phyloP scores from a whole-genome alignment of 2,888 invertebrate genomes.

The Adela reaumurella region DNA sequence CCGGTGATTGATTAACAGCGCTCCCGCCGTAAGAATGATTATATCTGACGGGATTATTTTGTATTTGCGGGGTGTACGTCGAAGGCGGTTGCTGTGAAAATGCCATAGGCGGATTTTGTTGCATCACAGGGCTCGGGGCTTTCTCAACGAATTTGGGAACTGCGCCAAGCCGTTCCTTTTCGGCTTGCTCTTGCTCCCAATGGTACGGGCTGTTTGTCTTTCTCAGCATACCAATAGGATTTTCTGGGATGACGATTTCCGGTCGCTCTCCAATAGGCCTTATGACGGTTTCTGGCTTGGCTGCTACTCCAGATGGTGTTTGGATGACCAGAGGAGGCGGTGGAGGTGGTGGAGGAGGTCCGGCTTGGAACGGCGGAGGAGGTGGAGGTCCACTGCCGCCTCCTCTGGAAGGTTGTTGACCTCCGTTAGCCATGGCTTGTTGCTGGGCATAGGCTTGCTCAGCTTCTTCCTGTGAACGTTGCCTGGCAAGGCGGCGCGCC shows the following conservation, averaged over 20 bases:
- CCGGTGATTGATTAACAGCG: constrained; percentile 27
- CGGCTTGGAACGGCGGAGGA: constrained; percentile 40
- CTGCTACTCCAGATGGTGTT: constrained; percentile 42
- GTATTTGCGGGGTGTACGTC: constrained; percentile 28
- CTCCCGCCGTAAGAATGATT: constrained; percentile 20
- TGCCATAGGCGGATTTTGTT: constrained; percentile 37
- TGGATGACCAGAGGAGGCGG: constrained; percentile 60
- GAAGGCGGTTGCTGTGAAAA: constrained; percentile 42
- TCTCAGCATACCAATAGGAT: constrained; percentile 66
- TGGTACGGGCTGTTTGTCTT: constrained; percentile 68
- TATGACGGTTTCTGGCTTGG: constrained; percentile 41
- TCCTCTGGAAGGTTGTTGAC: constrained; percentile 15
- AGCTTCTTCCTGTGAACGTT: constrained; percentile 58
- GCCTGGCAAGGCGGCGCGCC: constrained; percentile 70
- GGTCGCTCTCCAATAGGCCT: constrained; percentile 60
- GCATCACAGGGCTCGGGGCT: constrained; percentile 44
- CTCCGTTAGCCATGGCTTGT: constrained; percentile 16
- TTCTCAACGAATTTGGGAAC: constrained; percentile 46
- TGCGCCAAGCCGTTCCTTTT: constrained; percentile 45
- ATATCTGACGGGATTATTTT: constrained; percentile 25
- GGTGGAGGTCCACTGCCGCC: constrained; percentile 37
- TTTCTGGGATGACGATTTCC: constrained; percentile 71
- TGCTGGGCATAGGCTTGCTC: constrained; percentile 37
- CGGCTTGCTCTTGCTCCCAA: constrained; percentile 59
- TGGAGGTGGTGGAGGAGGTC: constrained; percentile 51